These are phyloP conservation scores for Fregetta grallaria DNA, from an alignment of 2,113 vertebrate genomes.

Conservation along the genomic window DNA sequence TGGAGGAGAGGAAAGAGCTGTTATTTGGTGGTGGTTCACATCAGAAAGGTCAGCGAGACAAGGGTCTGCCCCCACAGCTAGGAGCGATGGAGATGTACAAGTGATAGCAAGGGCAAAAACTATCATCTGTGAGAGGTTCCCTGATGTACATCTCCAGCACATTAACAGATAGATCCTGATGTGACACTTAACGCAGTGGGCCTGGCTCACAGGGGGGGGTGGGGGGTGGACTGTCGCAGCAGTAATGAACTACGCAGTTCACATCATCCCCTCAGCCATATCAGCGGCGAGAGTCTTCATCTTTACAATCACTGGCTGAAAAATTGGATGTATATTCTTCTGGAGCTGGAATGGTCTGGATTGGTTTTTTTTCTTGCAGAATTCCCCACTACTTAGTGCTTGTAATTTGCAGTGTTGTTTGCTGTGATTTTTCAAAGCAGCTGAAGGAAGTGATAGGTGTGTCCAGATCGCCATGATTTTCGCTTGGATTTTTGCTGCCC, in stretches of 20 bases:
- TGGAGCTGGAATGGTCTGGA: neutral
- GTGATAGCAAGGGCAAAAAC: neutral
- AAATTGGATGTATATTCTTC: neutral
- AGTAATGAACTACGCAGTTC: neutral
- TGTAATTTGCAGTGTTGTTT: neutral
- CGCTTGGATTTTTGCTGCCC: neutral
- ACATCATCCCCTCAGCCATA: neutral
- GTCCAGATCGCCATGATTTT: neutral
- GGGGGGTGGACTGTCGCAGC: fast-evolving
- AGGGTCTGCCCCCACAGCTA: neutral
- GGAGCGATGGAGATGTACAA: neutral
- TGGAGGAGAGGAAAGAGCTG: neutral
- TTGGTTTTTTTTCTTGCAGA: neutral
- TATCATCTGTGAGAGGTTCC: fast-evolving
- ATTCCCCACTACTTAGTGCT: neutral
- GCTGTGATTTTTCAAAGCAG: neutral
- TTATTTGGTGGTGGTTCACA: neutral
- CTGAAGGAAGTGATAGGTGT: neutral
- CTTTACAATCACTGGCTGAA: neutral
- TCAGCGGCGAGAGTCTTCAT: neutral
- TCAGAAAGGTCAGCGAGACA: neutral
- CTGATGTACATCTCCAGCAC: neutral
- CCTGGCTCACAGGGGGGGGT: no score
- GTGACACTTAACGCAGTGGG: neutral
- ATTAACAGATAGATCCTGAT: fast-evolving